phyloP scores from a whole-genome alignment of 2,797 vertebrate species.

The Cheirogaleus major region DNA sequence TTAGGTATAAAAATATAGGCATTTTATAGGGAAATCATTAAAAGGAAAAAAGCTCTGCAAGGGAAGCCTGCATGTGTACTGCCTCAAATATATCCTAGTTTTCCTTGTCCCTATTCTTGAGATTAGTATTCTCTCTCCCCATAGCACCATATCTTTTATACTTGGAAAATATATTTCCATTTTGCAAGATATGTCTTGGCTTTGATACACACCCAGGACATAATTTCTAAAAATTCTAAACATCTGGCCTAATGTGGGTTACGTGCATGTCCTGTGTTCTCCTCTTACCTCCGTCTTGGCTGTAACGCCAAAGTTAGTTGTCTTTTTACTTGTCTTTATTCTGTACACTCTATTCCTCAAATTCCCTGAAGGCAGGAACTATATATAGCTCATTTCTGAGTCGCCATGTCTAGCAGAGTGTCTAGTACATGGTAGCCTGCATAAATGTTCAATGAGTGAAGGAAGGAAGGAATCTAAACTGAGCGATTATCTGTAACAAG shows the following conservation, averaged over 20 bases:
- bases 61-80: not conserved
- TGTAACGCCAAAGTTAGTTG: not conserved
- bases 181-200: not conserved
- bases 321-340: not conserved
- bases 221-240: not conserved
- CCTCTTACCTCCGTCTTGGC: not conserved
- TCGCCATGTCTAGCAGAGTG: not conserved
- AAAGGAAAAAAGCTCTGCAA: not conserved
- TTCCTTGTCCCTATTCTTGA: not conserved
- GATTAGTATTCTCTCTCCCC: not conserved
- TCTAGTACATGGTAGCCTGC: not conserved
- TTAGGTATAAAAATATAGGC: not conserved
- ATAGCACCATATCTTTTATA: not conserved
- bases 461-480: not conserved
- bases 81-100: not conserved
- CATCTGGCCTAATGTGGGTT: not conserved
- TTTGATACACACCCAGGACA: not conserved
- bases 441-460: not conserved
- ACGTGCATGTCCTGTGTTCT: not conserved
- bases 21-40: not conserved
- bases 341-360: not conserved
- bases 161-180: not conserved
- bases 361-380: not conserved
- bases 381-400: not conserved
- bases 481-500: not conserved